A percentile compares a stretch with the other conserved stretches of the same genome.
phyloP scores from a whole-genome alignment of 2,888 invertebrate species.

The Epistrophe eligans region DNA sequence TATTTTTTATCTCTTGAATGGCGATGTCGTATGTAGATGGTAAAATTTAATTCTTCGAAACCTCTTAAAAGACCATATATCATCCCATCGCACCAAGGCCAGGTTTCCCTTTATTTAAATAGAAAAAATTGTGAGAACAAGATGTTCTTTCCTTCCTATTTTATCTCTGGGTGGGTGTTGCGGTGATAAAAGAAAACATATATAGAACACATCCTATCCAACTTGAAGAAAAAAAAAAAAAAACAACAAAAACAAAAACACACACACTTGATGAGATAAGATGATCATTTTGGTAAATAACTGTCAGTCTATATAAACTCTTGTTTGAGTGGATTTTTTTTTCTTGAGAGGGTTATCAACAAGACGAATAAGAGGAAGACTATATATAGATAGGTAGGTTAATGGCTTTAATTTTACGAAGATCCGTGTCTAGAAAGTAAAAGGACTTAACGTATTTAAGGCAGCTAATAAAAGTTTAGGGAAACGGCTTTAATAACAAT shows the following conservation, averaged over 20 bases:
- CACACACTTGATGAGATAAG: conserved; percentile 5
- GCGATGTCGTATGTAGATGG: not conserved
- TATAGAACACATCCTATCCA: conserved; percentile 7
- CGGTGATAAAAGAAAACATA: conserved; percentile 10
- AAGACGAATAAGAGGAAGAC: not conserved
- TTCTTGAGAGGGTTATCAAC: conserved; percentile 1
- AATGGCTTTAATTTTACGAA: not conserved
- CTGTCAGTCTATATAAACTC: conserved; percentile 23
- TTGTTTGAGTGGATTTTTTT: not conserved
- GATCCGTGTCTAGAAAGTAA: not conserved
- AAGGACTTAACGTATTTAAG: not conserved
- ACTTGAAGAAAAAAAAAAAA: not conserved
- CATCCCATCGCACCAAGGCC: not conserved
- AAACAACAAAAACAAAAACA: too few relatives aligned
- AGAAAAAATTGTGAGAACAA: not conserved
- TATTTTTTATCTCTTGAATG: conserved; percentile 2
- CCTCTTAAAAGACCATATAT: conserved; percentile 11
- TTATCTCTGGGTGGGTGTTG: not conserved
- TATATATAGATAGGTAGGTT: not conserved
- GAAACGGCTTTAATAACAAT: not conserved
- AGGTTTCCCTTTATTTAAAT: conserved; percentile 12
- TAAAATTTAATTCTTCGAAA: conserved; percentile 1
- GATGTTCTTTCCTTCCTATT: not conserved
- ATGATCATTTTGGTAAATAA: conserved; percentile 23
- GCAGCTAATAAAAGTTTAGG: conserved; percentile 18